Evolutionary conservation across 2,113 vertebrate genomes (phyloP).

Genomic region (Myrmecobius fasciatus): DNA sequence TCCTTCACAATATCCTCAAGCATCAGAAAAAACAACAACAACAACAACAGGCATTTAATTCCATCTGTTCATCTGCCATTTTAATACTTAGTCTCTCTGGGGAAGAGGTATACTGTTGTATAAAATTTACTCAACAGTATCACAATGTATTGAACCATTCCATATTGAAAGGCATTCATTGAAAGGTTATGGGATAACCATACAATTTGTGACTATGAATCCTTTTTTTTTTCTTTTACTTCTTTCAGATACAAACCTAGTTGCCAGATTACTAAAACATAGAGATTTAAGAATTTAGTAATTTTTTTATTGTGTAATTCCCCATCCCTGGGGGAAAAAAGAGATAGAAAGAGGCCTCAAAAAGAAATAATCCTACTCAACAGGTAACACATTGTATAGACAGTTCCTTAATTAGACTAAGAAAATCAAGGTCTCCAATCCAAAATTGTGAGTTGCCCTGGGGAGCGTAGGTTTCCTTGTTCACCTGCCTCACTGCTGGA

Average conservation of each 20-base stretch:
- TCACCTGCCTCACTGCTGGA: background rate
- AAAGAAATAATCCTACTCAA: background rate
- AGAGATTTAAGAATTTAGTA: background rate
- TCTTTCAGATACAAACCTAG: background rate
- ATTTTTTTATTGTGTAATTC: background rate
- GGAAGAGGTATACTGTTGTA: background rate
- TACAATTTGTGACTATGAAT: background rate
- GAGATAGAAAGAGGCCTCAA: background rate
- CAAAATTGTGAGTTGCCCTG: background rate
- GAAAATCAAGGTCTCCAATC: background rate
- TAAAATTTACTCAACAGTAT: background rate
- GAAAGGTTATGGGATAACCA: background rate
- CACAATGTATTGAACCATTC: background rate
- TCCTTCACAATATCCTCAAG: background rate
- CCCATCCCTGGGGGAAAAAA: background rate
- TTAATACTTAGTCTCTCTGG: background rate
- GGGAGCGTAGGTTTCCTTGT: background rate
- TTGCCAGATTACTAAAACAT: background rate
- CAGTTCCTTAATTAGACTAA: background rate
- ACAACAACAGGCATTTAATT: background rate
- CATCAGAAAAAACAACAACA: background rate
- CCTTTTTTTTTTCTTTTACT: background rate
- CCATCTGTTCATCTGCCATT: background rate
- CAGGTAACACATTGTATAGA: background rate
- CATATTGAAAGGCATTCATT: background rate